A percentile compares a stretch with the other conserved stretches of the same genome.
These are phyloP conservation scores for Zygogramma bicolorata DNA, from an alignment of 2,888 invertebrate genomes.

Conservation along the genomic window DNA sequence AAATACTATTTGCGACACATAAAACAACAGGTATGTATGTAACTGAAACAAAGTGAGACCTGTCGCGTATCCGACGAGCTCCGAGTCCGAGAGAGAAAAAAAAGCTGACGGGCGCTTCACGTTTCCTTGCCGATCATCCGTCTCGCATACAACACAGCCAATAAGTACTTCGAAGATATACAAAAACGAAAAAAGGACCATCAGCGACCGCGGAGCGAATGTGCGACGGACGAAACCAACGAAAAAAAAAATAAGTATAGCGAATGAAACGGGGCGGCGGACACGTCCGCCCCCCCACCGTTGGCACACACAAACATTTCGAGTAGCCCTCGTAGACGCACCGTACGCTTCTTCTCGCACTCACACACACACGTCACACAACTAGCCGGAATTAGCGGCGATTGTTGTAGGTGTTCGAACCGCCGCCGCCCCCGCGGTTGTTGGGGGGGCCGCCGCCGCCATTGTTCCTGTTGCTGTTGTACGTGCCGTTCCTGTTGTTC, in stretches of 20 bases:
- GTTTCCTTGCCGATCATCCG: conserved; percentile 34
- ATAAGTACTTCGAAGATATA: conserved; percentile 52
- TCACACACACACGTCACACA: conserved; percentile 54
- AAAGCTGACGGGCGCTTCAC: too few species aligned
- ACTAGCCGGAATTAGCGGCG: conserved; percentile 56
- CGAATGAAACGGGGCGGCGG: too few species aligned
- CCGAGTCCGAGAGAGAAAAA: too few species aligned
- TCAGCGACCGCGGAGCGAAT: conserved; percentile 41
- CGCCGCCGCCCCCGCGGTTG: too few species aligned
- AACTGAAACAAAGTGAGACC: conserved; percentile 50
- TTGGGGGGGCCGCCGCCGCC: conserved; percentile 68
- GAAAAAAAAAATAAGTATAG: conserved; percentile 32
- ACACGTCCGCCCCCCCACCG: conserved; percentile 58
- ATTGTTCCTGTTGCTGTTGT: conserved; percentile 60
- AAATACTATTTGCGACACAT: conserved; percentile 47
- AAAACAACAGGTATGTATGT: conserved; percentile 47
- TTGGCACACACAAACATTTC: conserved; percentile 62
- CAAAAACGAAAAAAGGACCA: background rate
- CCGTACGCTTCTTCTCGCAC: conserved; percentile 60
- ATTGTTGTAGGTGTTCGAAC: conserved; percentile 64
- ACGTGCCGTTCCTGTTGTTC: conserved; percentile 62
- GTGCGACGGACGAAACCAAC: conserved; percentile 32
- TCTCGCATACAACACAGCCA: conserved; percentile 55
- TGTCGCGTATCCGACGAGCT: conserved; percentile 53
- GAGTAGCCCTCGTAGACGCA: conserved; percentile 56